Base-by-base conservation (phyloP, 2,797 vertebrate species). In the Podarcis lilfordi region DNA sequence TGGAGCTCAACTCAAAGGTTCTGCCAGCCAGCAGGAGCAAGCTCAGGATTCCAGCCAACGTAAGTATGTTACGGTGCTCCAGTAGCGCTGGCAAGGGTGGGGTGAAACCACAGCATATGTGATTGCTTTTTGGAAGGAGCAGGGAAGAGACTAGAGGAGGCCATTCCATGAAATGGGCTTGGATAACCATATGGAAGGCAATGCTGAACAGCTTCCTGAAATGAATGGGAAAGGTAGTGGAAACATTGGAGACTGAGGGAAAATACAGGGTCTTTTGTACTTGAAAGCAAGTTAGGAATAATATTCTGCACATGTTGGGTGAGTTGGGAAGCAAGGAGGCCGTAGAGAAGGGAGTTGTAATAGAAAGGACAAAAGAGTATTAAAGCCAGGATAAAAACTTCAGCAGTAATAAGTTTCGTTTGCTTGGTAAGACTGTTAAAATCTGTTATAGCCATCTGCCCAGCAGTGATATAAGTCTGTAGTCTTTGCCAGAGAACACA, bases 391-490 rank as follows among this genome's bases (percentile, higher is more conserved):
- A 93, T 95, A 89, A 95, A 94, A 91, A 90, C 83, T 95, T 94
- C 91, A 92, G 87, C 90, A 86, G 89, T 94, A 95, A 95, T 93
- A 87, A 86, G 82, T 93, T 95, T 94, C 92, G 79, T 94, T 95
- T 93, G 91, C 93, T 88, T 69, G 83, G 71, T 93, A 94, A 90
- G 84, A 91, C 90, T 94, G 92, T 89, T 91, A 91, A 94, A 95
- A 93, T 94, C 92, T 94, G 92, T 94, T 93, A 91, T 90, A 95
- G 88, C 80, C 93, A 95, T 95, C 90, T 95, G 93, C 93, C 91
- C 95, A 94, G 87, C 86, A 92, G 90, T 87, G 93, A 95, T 95
- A 94, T 89, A 95, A 95, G 86, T 11, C 32, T 77, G 88, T 74
- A 92, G 86, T 78, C 85, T 94, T 93, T 95, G 94, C 94, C 95